phyloP scores from a whole-genome alignment of 2,113 vertebrate genomes.

The Bufo gargarizans region DNA sequence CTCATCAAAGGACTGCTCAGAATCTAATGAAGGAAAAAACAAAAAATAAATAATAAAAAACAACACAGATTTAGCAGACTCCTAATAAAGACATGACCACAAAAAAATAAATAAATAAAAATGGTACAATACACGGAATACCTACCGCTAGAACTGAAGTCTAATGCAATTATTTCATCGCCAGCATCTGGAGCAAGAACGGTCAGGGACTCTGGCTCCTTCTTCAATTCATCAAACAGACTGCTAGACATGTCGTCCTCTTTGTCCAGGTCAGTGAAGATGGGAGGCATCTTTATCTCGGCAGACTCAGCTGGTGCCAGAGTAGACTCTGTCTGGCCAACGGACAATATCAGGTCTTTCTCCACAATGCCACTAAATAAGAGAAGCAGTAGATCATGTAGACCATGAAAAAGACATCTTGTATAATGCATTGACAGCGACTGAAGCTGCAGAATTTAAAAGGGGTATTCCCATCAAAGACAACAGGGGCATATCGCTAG shows the following conservation, averaged over 20 bases:
- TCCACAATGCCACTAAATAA: slow-evolving; percentile 88
- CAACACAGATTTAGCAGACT: not conserved
- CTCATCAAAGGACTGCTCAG: slow-evolving; percentile 87
- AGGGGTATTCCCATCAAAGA: too few relatives aligned
- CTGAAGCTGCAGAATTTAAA: not conserved
- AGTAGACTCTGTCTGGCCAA: slow-evolving; percentile 88
- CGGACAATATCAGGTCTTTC: slow-evolving; percentile 88
- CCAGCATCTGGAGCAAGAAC: slow-evolving; percentile 91
- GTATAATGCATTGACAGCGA: not conserved
- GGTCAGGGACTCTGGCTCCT: slow-evolving; percentile 88
- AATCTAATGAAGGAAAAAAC: slow-evolving; percentile 68
- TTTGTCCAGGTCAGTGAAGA: slow-evolving; percentile 76
- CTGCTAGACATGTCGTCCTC: slow-evolving; percentile 72
- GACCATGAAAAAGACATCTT: not conserved
- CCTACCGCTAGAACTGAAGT: slow-evolving; percentile 87
- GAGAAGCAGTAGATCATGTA: slow-evolving; percentile 38
- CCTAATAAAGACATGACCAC: not conserved
- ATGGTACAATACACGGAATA: slow-evolving; percentile 57
- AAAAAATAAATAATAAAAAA: not conserved
- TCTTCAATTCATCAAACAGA: slow-evolving; percentile 90
- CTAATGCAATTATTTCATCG: slow-evolving; percentile 89
- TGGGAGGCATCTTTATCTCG: slow-evolving; percentile 80
- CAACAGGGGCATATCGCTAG: too few relatives aligned
- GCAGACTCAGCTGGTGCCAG: slow-evolving; percentile 75
- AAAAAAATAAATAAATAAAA: not conserved